phyloP scores from a whole-genome alignment of 2,888 invertebrate species.

The Lasioglossum leucozonium region DNA sequence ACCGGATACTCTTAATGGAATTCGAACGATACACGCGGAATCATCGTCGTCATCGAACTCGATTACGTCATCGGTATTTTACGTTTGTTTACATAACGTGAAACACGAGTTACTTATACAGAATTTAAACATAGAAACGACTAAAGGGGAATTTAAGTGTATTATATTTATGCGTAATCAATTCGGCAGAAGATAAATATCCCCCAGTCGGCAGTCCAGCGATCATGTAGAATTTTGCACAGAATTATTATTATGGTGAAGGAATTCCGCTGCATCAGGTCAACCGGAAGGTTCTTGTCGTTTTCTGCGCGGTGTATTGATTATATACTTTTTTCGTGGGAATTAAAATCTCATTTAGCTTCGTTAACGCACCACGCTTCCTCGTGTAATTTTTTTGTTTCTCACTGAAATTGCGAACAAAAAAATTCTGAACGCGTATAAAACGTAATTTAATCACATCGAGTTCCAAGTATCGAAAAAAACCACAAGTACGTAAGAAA shows the following conservation, averaged over 20 bases:
- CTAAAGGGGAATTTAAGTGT: no score
- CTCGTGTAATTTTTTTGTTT: background rate
- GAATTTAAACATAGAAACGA: no score
- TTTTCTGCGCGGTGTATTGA: background rate
- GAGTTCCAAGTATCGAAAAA: background rate
- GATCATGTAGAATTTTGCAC: background rate
- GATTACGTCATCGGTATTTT: background rate
- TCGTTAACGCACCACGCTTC: background rate
- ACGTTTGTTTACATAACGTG: background rate
- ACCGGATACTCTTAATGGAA: slow-evolving; percentile 16
- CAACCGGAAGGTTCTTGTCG: background rate
- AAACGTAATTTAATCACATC: background rate
- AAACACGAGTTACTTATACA: no score
- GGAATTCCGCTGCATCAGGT: background rate
- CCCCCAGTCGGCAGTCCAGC: no score
- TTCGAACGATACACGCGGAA: slow-evolving; percentile 3
- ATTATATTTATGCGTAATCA: no score
- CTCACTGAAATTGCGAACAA: background rate
- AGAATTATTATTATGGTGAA: background rate
- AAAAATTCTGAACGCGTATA: background rate
- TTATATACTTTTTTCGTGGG: background rate
- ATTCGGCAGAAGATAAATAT: no score
- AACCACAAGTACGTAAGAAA: background rate
- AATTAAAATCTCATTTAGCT: slow-evolving; percentile 3
- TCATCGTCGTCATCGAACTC: background rate